Evolutionary conservation across 2,888 invertebrate genomes (phyloP).

Genomic region (Macaria liturata): DNA sequence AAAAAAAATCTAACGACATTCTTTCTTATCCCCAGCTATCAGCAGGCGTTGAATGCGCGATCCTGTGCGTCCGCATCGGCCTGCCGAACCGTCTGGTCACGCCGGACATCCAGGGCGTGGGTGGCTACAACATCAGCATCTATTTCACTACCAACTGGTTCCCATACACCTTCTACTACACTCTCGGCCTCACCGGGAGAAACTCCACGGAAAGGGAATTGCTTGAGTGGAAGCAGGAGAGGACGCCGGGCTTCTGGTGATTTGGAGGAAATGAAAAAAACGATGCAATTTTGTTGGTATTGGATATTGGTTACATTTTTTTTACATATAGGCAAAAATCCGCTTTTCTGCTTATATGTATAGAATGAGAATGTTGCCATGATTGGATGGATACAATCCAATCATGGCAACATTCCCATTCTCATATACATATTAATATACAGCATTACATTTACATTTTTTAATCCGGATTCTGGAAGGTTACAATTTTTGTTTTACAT

Average conservation of each 20-base stretch:
- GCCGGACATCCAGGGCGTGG: slow-evolving; percentile 57
- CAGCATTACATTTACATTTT: too few relatives aligned
- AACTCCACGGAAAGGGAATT: slow-evolving; percentile 49
- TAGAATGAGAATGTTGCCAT: too few relatives aligned
- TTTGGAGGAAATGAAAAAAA: too few relatives aligned
- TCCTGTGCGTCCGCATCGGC: slow-evolving; percentile 58
- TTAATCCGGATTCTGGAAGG: too few relatives aligned
- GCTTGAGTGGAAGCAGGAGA: slow-evolving; percentile 48
- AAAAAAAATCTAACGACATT: not conserved
- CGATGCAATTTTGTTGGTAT: too few relatives aligned
- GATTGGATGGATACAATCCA: too few relatives aligned
- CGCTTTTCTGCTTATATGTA: too few relatives aligned
- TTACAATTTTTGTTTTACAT: too few relatives aligned
- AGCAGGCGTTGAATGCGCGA: slow-evolving; percentile 64
- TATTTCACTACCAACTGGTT: slow-evolving; percentile 58
- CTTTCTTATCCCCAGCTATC: slow-evolving; percentile 52
- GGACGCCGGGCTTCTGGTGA: slow-evolving; percentile 51
- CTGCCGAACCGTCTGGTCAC: slow-evolving; percentile 56
- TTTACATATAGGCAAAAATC: too few relatives aligned
- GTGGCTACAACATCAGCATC: slow-evolving; percentile 63
- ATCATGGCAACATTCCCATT: too few relatives aligned
- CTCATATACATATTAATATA: too few relatives aligned
- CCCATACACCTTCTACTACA: slow-evolving; percentile 57
- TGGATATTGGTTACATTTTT: too few relatives aligned
- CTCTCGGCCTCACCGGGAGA: slow-evolving; percentile 56